These are phyloP conservation scores for Scolopax bukidnonensis DNA, from an alignment of 2,797 vertebrate species.

Conservation along the genomic window DNA sequence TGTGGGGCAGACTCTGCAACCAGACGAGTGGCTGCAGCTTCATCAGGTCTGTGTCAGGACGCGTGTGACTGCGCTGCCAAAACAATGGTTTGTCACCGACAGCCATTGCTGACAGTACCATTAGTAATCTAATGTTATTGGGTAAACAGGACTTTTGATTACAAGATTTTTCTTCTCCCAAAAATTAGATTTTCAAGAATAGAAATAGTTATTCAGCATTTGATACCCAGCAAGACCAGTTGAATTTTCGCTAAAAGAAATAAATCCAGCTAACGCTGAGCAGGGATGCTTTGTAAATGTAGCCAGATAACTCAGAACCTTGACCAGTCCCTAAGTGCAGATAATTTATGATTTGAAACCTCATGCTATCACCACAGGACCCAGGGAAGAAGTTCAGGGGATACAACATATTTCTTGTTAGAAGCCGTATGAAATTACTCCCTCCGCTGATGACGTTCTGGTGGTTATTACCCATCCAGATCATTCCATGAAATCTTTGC, in stretches of 20 bases:
- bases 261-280: slow-evolving; percentile 12
- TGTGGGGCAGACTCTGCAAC: neutral
- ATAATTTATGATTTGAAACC: slow-evolving; percentile 27
- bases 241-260: slow-evolving; percentile 34
- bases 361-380: slow-evolving; percentile 10
- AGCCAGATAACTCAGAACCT: slow-evolving; percentile 26
- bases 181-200: slow-evolving; percentile 34
- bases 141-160: slow-evolving; percentile 26
- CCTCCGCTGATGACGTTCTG: neutral
- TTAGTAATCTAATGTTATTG: neutral
- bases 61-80: neutral
- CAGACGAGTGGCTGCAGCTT: neutral
- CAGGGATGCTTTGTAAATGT: neutral
- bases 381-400: slow-evolving; percentile 11
- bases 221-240: slow-evolving; percentile 6
- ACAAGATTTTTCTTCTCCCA: neutral
- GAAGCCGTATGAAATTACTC: neutral
- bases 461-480: slow-evolving; percentile 39
- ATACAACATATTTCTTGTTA: slow-evolving; percentile 8
- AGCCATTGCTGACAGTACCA: neutral
- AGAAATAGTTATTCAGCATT: slow-evolving; percentile 37
- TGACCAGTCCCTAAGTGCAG: slow-evolving; percentile 20
- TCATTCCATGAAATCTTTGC: slow-evolving; percentile 45
- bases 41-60: neutral
- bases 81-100: neutral